Conservation (phyloP, 1,140 invertebrate species). For the Dolichoris vasculosae region DNA sequence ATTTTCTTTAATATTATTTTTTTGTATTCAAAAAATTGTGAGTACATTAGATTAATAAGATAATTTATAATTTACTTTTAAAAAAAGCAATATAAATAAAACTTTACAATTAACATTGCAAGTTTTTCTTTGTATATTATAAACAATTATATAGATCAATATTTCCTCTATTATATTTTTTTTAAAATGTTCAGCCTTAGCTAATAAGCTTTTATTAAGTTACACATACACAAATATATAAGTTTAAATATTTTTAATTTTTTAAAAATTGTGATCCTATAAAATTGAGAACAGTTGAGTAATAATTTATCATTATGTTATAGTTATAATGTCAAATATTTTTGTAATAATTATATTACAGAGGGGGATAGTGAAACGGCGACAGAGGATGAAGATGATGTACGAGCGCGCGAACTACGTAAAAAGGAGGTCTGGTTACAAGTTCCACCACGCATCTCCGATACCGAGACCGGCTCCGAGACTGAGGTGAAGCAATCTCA, state of each 20-base stretch:
- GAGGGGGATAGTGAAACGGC: slow-evolving; percentile 83
- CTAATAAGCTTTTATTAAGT: too few species aligned
- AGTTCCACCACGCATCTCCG: slow-evolving; percentile 76
- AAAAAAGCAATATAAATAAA: too few species aligned
- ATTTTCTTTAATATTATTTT: too few species aligned
- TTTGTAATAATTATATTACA: slow-evolving; percentile 56
- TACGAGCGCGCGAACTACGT: slow-evolving; percentile 79
- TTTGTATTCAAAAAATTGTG: not conserved
- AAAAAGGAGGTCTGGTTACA: slow-evolving; percentile 81
- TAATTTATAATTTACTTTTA: not conserved
- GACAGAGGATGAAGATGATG: slow-evolving; percentile 84
- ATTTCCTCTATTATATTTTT: not conserved
- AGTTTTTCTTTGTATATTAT: too few species aligned
- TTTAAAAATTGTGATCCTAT: too few species aligned
- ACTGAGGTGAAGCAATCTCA: slow-evolving; percentile 80
- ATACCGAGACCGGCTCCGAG: slow-evolving; percentile 83
- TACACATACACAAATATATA: too few species aligned
- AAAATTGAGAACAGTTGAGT: too few species aligned
- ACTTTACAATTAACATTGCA: too few species aligned
- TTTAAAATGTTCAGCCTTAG: not conserved
- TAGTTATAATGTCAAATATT: not conserved
- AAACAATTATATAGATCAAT: not conserved
- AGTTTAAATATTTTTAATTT: too few species aligned
- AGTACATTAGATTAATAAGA: too few species aligned
- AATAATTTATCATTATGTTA: too few species aligned